Percentiles rank a stretch among this genome's conserved stretches.
These are phyloP conservation scores for Crotalus helleri DNA, from an alignment of 2,113 vertebrate genomes.

Conservation along the genomic window DNA sequence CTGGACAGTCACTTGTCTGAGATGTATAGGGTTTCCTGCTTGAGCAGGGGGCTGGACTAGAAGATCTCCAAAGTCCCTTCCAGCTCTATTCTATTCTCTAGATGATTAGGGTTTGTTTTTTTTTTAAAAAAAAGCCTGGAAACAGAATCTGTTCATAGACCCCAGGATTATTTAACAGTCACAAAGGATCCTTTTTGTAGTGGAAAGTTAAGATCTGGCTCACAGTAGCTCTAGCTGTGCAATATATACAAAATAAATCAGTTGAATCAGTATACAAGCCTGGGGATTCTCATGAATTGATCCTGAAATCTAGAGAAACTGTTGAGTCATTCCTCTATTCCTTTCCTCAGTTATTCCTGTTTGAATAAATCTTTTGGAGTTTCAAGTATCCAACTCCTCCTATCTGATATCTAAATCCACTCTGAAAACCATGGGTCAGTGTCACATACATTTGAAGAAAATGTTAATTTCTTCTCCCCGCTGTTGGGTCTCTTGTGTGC, in stretches of 20 bases:
- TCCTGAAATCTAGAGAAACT: neutral
- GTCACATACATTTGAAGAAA: neutral
- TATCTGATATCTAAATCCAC: neutral
- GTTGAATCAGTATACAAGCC: neutral
- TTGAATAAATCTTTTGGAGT: neutral
- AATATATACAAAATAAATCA: neutral
- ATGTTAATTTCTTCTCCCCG: neutral
- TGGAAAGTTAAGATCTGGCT: neutral
- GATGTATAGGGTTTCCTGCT: no score
- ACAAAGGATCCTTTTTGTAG: slow-evolving; percentile 18
- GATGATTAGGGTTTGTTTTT: neutral
- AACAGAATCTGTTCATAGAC: neutral
- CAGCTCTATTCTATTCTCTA: neutral
- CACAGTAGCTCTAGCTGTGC: neutral
- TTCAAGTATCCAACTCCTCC: neutral
- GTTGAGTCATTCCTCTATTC: neutral
- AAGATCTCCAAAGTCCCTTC: no score
- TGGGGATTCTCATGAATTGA: neutral
- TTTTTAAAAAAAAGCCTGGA: neutral
- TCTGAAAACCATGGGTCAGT: neutral
- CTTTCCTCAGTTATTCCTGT: neutral
- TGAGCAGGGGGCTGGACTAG: no score
- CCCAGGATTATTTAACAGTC: slow-evolving; percentile 5
- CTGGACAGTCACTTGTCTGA: no score
- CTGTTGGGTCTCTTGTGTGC: neutral